Conservation (phyloP, 2,113 vertebrate genomes). For the Campylorhamphus procurvoides region DNA sequence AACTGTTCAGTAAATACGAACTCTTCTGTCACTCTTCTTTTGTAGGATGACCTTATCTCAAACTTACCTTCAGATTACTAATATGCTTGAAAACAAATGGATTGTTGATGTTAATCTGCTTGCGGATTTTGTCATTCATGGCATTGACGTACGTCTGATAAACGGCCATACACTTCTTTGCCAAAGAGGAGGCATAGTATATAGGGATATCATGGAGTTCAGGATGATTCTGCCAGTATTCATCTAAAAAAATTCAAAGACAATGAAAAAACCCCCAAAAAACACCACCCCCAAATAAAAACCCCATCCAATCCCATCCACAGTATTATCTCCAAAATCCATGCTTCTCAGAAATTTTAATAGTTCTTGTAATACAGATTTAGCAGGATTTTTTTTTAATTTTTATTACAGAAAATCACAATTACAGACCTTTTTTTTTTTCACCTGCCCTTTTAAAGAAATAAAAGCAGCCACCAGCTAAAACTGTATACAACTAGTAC, state of each 20-base stretch:
- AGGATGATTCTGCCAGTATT: slow-evolving; percentile 99
- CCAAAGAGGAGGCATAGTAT: slow-evolving; percentile 96
- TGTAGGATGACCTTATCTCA: background rate
- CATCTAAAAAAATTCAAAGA: slow-evolving; percentile 75
- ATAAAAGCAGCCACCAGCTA: background rate
- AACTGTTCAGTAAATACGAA: background rate
- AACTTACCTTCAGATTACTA: slow-evolving; percentile 93
- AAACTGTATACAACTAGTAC: background rate
- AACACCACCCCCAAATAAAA: background rate
- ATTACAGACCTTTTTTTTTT: background rate
- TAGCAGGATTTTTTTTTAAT: background rate
- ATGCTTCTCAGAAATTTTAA: background rate
- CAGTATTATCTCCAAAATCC: background rate
- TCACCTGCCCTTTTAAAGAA: background rate
- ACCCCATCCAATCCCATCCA: rapidly evolving
- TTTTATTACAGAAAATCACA: background rate
- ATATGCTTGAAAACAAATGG: slow-evolving; percentile 99
- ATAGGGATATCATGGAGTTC: slow-evolving; percentile 98
- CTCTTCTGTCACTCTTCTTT: background rate
- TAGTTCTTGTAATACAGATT: background rate
- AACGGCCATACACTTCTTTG: slow-evolving; percentile 98
- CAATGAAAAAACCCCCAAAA: background rate
- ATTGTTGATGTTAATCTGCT: slow-evolving; percentile 98
- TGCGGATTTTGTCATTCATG: slow-evolving; percentile 99
- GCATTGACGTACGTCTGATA: slow-evolving; percentile 98